phyloP scores from a whole-genome alignment of 2,113 vertebrate species.

The Platysternon megacephalum region DNA sequence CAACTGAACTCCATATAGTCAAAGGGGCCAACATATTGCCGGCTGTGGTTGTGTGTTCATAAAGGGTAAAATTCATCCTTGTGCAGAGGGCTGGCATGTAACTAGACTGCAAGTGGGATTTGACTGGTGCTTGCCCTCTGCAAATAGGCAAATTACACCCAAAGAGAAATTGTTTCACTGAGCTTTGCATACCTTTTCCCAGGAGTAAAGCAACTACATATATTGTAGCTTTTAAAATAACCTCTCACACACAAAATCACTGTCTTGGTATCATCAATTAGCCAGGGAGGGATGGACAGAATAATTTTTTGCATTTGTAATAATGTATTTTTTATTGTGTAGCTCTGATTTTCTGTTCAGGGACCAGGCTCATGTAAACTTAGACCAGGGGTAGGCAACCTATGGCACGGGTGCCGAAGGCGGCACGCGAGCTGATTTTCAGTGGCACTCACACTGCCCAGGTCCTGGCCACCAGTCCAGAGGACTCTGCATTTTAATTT shows the following conservation, averaged over 20 bases:
- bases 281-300: neutral
- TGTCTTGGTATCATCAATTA: neutral
- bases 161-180: neutral
- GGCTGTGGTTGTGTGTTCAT: neutral
- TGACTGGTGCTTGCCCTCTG: accelerated
- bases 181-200: neutral
- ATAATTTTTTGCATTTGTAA: neutral
- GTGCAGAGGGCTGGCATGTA: neutral
- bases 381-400: no score
- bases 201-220: neutral
- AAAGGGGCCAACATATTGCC: neutral
- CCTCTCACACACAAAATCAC: neutral
- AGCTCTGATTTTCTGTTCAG: neutral
- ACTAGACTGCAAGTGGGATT: neutral
- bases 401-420: no score
- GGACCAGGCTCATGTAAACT: neutral
- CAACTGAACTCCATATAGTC: neutral
- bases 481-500: no score
- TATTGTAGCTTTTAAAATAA: neutral
- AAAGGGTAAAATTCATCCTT: neutral
- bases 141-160: neutral
- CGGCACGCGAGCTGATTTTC: no score
- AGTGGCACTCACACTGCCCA: no score
- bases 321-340: neutral
- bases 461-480: no score